These are phyloP conservation scores for Tokudaia tokunoshimensis DNA, from an alignment of 2,797 vertebrate genomes.

Conservation along the genomic window DNA sequence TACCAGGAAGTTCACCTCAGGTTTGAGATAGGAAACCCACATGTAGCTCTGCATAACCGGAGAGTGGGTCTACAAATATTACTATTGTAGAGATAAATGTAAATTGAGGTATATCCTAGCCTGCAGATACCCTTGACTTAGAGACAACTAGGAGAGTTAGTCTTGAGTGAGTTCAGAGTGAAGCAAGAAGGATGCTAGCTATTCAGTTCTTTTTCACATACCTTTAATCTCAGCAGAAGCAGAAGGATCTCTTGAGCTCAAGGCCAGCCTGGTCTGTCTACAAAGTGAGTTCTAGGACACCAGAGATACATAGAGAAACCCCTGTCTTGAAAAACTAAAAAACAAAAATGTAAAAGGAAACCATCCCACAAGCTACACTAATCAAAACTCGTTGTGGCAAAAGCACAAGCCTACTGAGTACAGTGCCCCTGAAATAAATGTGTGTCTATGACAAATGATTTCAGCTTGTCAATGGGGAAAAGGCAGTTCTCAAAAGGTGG, in stretches of 20 bases:
- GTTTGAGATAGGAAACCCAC: background rate
- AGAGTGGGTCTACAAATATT: background rate
- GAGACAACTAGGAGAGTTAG: too few species aligned
- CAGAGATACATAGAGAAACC: background rate
- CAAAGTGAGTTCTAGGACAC: background rate
- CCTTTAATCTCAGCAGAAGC: background rate
- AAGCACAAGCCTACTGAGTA: background rate
- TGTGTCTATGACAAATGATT: background rate
- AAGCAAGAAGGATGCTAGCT: background rate
- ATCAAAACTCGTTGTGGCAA: background rate
- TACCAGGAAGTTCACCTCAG: background rate
- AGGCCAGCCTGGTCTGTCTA: background rate
- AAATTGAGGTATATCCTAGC: background rate
- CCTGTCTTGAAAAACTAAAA: background rate
- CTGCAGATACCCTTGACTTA: too few species aligned
- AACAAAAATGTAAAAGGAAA: background rate
- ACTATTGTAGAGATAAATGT: background rate
- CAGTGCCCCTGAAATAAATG: constrained; percentile 9
- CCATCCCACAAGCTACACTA: background rate
- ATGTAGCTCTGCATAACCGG: background rate
- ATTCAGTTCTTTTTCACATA: background rate
- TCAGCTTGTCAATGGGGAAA: background rate
- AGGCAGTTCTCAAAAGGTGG: background rate
- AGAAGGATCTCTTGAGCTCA: background rate
- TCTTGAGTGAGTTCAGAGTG: background rate